phyloP scores from a whole-genome alignment of 2,888 invertebrate species.

The Xestia xanthographa region DNA sequence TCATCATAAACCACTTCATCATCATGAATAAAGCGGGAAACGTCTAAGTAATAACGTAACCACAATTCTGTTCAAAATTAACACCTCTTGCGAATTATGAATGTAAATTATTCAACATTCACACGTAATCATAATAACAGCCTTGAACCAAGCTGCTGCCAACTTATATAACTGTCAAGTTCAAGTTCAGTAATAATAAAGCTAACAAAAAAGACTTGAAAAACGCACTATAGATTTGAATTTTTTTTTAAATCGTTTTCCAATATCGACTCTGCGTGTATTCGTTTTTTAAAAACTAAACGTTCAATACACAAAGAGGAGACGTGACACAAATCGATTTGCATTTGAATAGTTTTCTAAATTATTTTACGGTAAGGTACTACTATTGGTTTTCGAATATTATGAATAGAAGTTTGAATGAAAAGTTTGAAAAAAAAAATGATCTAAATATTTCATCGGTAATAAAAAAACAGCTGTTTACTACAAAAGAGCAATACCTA shows the following conservation, averaged over 20 bases:
- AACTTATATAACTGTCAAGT: constrained; percentile 42
- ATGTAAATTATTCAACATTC: constrained; percentile 28
- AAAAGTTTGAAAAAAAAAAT: too few relatives aligned
- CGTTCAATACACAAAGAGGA: constrained; percentile 32
- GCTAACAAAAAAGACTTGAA: constrained; percentile 28
- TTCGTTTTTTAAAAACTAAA: constrained; percentile 30
- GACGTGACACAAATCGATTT: constrained; percentile 53
- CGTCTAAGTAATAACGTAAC: background rate
- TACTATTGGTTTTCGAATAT: constrained; percentile 29
- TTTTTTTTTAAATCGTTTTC: constrained; percentile 8
- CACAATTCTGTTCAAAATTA: constrained; percentile 12
- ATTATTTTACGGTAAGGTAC: constrained; percentile 7
- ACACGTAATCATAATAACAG: constrained; percentile 8
- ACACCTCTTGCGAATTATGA: constrained; percentile 1
- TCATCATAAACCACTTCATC: background rate
- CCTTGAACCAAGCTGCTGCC: constrained; percentile 36
- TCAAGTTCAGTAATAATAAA: constrained; percentile 30
- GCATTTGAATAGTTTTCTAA: constrained; percentile 34
- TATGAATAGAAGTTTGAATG: background rate
- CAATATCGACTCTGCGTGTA: constrained; percentile 14
- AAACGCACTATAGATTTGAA: constrained; percentile 18
- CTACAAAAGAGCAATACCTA: too few relatives aligned
- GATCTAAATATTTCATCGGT: too few relatives aligned
- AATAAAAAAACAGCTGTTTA: too few relatives aligned
- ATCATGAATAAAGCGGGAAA: background rate